Evolutionary conservation across 2,113 vertebrate genomes (phyloP), one percentile per base, ranked within the genome.

Genomic region (Corythaixoides concolor): DNA sequence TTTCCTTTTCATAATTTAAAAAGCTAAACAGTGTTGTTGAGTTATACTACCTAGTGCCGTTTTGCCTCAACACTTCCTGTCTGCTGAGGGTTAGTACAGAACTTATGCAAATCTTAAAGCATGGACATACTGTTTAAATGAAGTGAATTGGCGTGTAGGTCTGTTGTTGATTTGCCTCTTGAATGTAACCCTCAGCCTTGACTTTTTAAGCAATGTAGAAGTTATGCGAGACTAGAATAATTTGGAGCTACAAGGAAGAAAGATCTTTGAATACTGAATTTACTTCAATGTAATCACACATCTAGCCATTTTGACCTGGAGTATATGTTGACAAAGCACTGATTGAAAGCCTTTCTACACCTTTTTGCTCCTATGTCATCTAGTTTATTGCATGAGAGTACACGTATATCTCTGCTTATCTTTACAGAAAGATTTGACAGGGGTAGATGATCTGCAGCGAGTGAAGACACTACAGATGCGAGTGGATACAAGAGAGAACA

Each of bases 401-500:
- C 14, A 43, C 15, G 10, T 62, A 3, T 47, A 30, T 96, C 64
- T 96, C 72, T 97, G 76, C 67, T 96, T 97, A n/a, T 85, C 70
- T 76, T 94, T 94, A 78, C 98, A 99, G 99, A 98, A 97, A 98
- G 69, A 37, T 43, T 90, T 99, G 91, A 97, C 99, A 75, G 98
- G 98, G 50, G 96, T 95, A 33, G 97, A 97, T 20, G 98, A 99
- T 92, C 98, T 99, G 17, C 96, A 70, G 24, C 88, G 85, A 37
- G 98, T 99, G 95, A 98, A 95, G 64, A 69, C 86, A 18, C 97
- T 99, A 60, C 98, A 99, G 43, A 94, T 99, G 96, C 98, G 85
- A 58, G 98, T 99, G 60, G 97, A 99, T 93, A 99, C 99, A 18
- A 98, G 97, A 60, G 98, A 99, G 74, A 98, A 95, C 89, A 99